These are phyloP conservation scores for Synergus gifuensis DNA, from an alignment of 2,888 invertebrate species.

Conservation along the genomic window DNA sequence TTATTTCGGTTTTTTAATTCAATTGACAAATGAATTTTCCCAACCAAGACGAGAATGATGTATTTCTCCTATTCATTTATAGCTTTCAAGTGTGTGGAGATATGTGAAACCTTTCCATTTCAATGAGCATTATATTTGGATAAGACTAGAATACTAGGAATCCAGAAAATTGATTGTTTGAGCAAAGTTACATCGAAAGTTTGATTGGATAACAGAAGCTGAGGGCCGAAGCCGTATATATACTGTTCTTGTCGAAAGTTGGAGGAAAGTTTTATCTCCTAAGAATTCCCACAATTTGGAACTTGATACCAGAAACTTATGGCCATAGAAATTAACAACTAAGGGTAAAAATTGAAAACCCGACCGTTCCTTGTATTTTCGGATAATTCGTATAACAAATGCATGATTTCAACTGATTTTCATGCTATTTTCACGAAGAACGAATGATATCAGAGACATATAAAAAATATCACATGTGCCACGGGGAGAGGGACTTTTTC, in stretches of 20 bases:
- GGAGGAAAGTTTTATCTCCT: slow-evolving; percentile 4
- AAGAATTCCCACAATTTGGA: not conserved
- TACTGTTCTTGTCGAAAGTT: slow-evolving; percentile 1
- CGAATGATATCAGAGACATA: too few species aligned
- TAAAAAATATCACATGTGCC: too few species aligned
- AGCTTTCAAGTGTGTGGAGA: too few species aligned
- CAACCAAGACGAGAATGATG: not conserved
- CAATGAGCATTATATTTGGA: not conserved
- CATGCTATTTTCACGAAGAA: too few species aligned
- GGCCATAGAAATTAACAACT: too few species aligned
- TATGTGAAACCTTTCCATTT: not conserved
- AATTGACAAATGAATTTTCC: slow-evolving; percentile 15
- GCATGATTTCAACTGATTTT: too few species aligned
- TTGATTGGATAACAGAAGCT: not conserved
- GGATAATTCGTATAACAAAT: too few species aligned
- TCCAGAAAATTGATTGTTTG: not conserved
- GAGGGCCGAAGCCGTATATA: not conserved
- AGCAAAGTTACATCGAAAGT: slow-evolving; percentile 11
- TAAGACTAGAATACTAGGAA: not conserved
- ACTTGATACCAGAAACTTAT: not conserved
- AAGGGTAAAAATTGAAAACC: too few species aligned
- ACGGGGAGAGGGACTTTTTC: too few species aligned
- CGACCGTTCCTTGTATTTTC: too few species aligned
- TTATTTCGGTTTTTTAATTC: slow-evolving; percentile 7
- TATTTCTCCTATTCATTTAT: too few species aligned